phyloP scores from a whole-genome alignment of 2,113 vertebrate genomes.

The Cinclus cinclus region DNA sequence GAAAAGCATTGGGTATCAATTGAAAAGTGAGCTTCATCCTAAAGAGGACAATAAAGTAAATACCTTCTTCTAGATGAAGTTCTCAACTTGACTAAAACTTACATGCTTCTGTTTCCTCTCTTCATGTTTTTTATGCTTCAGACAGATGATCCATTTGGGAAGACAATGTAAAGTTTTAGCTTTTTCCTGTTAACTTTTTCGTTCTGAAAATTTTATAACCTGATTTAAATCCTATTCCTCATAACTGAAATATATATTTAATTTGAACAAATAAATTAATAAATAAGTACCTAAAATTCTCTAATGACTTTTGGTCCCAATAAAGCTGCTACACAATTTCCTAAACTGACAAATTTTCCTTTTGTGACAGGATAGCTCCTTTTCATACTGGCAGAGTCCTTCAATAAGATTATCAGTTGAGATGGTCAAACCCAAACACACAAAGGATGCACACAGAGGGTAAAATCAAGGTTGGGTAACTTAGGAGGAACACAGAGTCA shows the following conservation, averaged over 20 bases:
- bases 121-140: not conserved
- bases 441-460: not conserved
- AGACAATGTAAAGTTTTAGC: not conserved
- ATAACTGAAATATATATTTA: not conserved
- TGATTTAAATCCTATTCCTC: not conserved
- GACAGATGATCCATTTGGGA: not conserved
- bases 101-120: not conserved
- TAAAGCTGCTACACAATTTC: not conserved
- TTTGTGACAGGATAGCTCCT: not conserved
- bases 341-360: not conserved
- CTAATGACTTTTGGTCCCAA: not conserved
- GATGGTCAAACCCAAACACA: not conserved
- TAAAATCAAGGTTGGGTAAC: not conserved
- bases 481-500: not conserved
- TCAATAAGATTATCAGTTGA: not conserved
- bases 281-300: not conserved
- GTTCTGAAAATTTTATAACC: not conserved
- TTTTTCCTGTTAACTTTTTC: not conserved
- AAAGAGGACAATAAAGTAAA: not conserved
- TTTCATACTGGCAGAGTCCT: not conserved
- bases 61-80: not conserved
- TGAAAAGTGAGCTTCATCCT: not conserved
- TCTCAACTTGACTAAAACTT: not conserved
- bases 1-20: not conserved
- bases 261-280: not conserved